phyloP scores from a whole-genome alignment of 2,113 vertebrate genomes.

The Peromyscus leucopus region DNA sequence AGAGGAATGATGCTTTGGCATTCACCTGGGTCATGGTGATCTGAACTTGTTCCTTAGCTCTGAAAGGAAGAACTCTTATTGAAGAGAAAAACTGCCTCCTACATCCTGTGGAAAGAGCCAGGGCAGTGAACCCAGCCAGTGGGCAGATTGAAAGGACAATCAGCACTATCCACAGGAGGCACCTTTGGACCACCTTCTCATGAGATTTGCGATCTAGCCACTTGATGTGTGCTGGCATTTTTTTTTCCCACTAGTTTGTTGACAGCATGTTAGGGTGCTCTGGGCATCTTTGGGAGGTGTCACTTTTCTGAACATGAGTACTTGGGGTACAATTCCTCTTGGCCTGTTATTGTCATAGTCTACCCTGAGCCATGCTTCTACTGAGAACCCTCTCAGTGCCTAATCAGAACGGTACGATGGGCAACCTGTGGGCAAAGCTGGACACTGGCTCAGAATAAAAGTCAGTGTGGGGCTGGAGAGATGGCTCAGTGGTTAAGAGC shows the following conservation, averaged over 20 bases:
- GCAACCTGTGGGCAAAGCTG: not conserved
- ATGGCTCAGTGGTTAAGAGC: not conserved
- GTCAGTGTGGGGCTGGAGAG: not conserved
- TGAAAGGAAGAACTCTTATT: not conserved
- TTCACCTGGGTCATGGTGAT: not conserved
- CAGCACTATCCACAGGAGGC: not conserved
- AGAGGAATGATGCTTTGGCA: not conserved
- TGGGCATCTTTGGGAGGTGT: not conserved
- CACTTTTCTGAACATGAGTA: not conserved
- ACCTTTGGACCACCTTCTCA: not conserved
- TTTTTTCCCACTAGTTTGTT: not conserved
- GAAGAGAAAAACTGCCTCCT: not conserved
- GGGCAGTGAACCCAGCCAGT: not conserved
- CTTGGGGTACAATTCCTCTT: not conserved
- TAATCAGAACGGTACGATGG: fast-evolving
- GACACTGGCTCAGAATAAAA: not conserved
- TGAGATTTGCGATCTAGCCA: not conserved
- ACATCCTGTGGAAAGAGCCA: not conserved
- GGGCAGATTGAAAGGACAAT: slow-evolving; percentile 63
- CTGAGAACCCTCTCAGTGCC: not conserved
- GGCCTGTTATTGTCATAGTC: not conserved
- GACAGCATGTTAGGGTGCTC: not conserved
- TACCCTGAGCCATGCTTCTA: not conserved
- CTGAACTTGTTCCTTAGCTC: slow-evolving; percentile 3
- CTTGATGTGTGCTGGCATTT: not conserved